These are phyloP conservation scores for Heliconius eleuchia DNA, from an alignment of 1,140 invertebrate species.

Conservation along the genomic window DNA sequence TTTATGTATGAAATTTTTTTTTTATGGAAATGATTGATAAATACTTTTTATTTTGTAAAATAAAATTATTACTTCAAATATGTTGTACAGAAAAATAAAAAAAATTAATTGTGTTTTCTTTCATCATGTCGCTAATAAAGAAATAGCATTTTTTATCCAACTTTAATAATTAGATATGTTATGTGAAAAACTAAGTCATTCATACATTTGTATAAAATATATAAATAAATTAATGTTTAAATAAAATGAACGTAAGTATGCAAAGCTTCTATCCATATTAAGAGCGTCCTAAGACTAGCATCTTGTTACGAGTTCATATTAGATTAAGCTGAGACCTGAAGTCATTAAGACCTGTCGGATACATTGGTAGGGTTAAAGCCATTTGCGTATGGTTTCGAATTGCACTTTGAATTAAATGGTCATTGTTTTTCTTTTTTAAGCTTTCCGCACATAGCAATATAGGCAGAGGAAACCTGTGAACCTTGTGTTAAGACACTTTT, in stretches of 20 bases:
- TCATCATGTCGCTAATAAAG: too few relatives aligned
- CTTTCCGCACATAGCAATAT: too few relatives aligned
- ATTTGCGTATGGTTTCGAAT: conserved; percentile 9
- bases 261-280: conserved; percentile 46
- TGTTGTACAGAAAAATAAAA: too few relatives aligned
- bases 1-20: too few relatives aligned
- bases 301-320: conserved; percentile 75
- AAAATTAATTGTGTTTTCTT: too few relatives aligned
- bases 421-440: conserved; percentile 38
- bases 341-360: conserved; percentile 72
- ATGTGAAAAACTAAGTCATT: background rate
- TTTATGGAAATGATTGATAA: too few relatives aligned
- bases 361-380: conserved; percentile 58
- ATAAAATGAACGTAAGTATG: conserved; percentile 11
- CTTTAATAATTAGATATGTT: too few relatives aligned
- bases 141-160: too few relatives aligned
- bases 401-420: conserved; percentile 59
- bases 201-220: background rate
- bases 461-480: too few relatives aligned
- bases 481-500: too few relatives aligned
- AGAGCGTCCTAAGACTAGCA: conserved; percentile 62
- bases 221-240: background rate
- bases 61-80: too few relatives aligned
- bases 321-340: conserved; percentile 72
- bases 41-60: too few relatives aligned